Percentiles rank a stretch among this genome's conserved stretches.
Evolutionary conservation across 2,888 invertebrate genomes (phyloP).

Genomic region (Rhorus exstirpatorius): DNA sequence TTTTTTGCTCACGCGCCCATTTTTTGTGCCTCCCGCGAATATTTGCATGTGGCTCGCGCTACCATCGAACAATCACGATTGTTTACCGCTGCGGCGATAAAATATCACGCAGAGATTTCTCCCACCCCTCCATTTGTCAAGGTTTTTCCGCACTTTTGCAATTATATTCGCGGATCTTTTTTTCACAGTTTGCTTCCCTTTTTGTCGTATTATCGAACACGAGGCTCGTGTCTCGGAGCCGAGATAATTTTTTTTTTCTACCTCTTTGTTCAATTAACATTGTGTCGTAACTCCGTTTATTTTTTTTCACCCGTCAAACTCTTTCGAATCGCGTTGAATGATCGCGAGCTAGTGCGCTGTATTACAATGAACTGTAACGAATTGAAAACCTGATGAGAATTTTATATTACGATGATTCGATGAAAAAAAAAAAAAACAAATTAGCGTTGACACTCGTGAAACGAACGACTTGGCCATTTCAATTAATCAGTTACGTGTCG

Average conservation of each 20-base stretch:
- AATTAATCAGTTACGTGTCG: too few species aligned
- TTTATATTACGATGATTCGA: background rate
- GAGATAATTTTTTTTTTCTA: constrained; percentile 4
- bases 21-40: background rate
- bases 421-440: background rate
- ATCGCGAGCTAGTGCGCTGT: constrained; percentile 10
- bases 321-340: constrained; percentile 6
- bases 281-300: constrained; percentile 43
- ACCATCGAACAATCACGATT: background rate
- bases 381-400: background rate
- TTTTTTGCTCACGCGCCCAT: background rate
- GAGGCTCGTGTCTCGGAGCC: background rate
- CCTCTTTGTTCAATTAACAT: constrained; percentile 53
- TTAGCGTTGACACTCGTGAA: background rate
- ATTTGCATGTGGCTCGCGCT: background rate
- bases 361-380: constrained; percentile 27
- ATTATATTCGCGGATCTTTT: constrained; percentile 39
- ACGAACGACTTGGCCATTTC: too few species aligned
- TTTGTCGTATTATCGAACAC: constrained; percentile 4
- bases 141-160: constrained; percentile 61
- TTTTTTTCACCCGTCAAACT: constrained; percentile 6
- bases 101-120: constrained; percentile 27
- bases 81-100: constrained; percentile 19
- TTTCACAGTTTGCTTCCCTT: constrained; percentile 8
- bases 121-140: constrained; percentile 49